phyloP scores from a whole-genome alignment of 2,888 invertebrate genomes.

The Xanthorhoe spadicearia region DNA sequence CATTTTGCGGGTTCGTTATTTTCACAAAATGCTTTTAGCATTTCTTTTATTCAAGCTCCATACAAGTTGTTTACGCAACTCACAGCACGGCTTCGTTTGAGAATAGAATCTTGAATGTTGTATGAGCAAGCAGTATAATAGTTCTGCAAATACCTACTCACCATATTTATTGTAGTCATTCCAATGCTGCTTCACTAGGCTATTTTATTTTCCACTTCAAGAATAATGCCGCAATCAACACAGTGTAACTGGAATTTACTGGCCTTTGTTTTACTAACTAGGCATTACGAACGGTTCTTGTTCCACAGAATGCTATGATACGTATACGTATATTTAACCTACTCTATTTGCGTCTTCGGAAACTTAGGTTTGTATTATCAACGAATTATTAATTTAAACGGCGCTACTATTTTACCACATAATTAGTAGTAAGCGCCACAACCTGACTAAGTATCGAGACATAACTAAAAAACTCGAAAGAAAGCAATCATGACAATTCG shows the following conservation, averaged over 20 bases:
- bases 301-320: too few relatives aligned
- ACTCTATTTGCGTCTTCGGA: too few relatives aligned
- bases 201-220: constrained; percentile 6
- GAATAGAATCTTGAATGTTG: constrained; percentile 25
- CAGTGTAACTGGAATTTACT: constrained; percentile 1
- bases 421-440: too few relatives aligned
- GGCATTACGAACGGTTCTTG: not conserved
- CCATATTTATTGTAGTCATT: constrained; percentile 19
- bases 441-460: too few relatives aligned
- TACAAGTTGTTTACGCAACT: constrained; percentile 20
- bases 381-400: too few relatives aligned
- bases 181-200: constrained; percentile 11
- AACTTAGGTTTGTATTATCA: too few relatives aligned
- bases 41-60: constrained; percentile 27
- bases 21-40: not conserved
- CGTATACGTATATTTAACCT: too few relatives aligned
- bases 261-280: not conserved
- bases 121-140: constrained; percentile 24
- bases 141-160: constrained; percentile 20
- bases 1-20: constrained; percentile 1
- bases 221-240: constrained; percentile 9
- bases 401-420: too few relatives aligned
- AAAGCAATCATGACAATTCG: too few relatives aligned
- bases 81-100: constrained; percentile 19
- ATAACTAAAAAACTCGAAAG: too few relatives aligned